Percentiles rank a stretch among this genome's conserved stretches.
Conservation (phyloP, 2,113 vertebrate genomes). For the Trachemys scripta region DNA sequence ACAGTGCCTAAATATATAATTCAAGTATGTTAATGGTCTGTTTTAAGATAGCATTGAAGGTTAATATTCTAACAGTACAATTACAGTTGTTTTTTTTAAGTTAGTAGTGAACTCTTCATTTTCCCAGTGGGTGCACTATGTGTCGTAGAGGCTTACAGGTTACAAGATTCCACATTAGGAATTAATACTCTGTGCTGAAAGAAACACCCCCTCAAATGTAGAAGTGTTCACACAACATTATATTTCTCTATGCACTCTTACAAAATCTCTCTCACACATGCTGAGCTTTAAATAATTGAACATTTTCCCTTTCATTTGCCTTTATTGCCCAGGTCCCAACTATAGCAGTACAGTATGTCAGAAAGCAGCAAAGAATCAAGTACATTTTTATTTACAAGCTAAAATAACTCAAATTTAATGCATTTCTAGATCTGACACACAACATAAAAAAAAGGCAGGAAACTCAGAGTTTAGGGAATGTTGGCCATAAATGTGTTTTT, state of each 20-base stretch:
- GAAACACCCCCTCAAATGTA: background rate
- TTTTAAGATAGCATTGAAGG: background rate
- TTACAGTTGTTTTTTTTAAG: background rate
- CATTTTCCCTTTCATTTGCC: background rate
- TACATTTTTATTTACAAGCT: background rate
- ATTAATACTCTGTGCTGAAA: background rate
- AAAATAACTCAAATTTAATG: background rate
- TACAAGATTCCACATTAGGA: background rate
- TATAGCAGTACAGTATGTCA: conserved; percentile 13
- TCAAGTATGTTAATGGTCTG: background rate
- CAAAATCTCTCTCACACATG: background rate
- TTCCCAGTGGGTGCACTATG: background rate
- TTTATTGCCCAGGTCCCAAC: background rate
- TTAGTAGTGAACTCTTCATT: background rate
- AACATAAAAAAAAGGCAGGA: background rate
- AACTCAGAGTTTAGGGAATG: background rate
- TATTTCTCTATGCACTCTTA: background rate
- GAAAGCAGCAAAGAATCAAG: background rate
- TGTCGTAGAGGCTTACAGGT: background rate
- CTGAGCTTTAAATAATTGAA: background rate
- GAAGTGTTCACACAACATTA: background rate
- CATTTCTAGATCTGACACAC: conserved; percentile 10
- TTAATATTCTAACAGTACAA: background rate
- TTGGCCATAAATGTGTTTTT: background rate
- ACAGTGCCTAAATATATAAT: background rate